Evolutionary conservation across 2,113 vertebrate species (phyloP).

Genomic region (Gallinago jamesoni): DNA sequence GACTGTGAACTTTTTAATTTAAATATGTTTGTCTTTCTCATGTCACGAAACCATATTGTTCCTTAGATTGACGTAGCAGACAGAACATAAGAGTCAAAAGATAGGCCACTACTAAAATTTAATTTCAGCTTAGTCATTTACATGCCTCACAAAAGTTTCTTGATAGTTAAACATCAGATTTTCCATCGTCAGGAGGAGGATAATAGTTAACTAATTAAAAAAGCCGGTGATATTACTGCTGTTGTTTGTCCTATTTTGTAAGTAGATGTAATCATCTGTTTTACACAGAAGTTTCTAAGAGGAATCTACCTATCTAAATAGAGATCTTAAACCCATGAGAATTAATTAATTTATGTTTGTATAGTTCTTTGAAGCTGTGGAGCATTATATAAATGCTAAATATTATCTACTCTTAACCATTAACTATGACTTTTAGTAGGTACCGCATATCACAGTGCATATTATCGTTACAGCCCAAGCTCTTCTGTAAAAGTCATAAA

Average conservation of each 20-base stretch:
- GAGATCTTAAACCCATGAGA: slow-evolving; percentile 33
- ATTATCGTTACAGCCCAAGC: neutral
- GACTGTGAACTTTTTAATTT: neutral
- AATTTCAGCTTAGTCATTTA: neutral
- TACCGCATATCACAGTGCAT: neutral
- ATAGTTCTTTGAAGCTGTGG: slow-evolving; percentile 8
- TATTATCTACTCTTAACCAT: neutral
- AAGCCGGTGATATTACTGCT: neutral
- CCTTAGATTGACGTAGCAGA: neutral
- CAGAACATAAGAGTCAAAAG: neutral
- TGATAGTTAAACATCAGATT: neutral
- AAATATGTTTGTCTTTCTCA: neutral
- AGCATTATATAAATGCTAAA: slow-evolving; percentile 7
- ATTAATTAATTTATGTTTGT: slow-evolving; percentile 47
- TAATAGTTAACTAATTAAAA: slow-evolving; percentile 12
- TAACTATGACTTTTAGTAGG: neutral
- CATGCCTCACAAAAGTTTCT: neutral
- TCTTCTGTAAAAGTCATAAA: neutral
- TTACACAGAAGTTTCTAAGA: neutral
- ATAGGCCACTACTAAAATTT: neutral
- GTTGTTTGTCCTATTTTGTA: slow-evolving; percentile 37
- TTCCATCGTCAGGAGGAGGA: neutral
- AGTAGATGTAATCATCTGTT: neutral
- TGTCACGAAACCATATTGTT: neutral
- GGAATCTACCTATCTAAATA: slow-evolving; percentile 8